Evolutionary conservation across 2,888 invertebrate species (phyloP).

Genomic region (Aethes cnicana): DNA sequence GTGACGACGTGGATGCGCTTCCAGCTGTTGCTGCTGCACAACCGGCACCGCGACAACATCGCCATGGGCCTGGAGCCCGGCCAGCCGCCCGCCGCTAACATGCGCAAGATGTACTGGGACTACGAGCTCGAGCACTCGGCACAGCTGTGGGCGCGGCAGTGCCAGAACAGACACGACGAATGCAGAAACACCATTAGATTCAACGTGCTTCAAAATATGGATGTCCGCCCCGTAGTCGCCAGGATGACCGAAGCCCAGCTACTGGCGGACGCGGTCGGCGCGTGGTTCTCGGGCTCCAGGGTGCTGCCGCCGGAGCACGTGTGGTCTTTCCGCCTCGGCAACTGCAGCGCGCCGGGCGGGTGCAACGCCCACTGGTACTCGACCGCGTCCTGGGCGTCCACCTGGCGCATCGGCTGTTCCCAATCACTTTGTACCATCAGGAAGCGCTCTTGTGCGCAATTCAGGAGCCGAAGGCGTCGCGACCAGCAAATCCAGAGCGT

Average conservation of each 20-base stretch:
- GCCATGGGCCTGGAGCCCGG: conserved; percentile 74
- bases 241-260: conserved; percentile 71
- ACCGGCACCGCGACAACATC: conserved; percentile 72
- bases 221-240: conserved; percentile 64
- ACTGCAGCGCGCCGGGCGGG: conserved; percentile 69
- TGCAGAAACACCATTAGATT: conserved; percentile 72
- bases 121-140: conserved; percentile 73
- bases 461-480: conserved; percentile 60
- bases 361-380: conserved; percentile 75
- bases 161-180: conserved; percentile 76
- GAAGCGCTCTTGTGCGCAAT: conserved; percentile 59
- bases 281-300: conserved; percentile 73
- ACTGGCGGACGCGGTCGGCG: conserved; percentile 69
- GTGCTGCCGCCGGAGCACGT: conserved; percentile 62
- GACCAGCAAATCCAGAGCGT: not conserved
- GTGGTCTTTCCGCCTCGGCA: conserved; percentile 62
- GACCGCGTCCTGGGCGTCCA: conserved; percentile 72
- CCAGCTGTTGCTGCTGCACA: conserved; percentile 68
- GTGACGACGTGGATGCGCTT: conserved; percentile 76
- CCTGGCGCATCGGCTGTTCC: conserved; percentile 73
- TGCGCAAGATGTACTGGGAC: conserved; percentile 80
- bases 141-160: conserved; percentile 75
- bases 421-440: conserved; percentile 68
- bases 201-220: conserved; percentile 74
- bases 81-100: conserved; percentile 74